These are phyloP conservation scores for Eonycteris spelaea DNA, from an alignment of 2,113 vertebrate genomes.

Conservation along the genomic window DNA sequence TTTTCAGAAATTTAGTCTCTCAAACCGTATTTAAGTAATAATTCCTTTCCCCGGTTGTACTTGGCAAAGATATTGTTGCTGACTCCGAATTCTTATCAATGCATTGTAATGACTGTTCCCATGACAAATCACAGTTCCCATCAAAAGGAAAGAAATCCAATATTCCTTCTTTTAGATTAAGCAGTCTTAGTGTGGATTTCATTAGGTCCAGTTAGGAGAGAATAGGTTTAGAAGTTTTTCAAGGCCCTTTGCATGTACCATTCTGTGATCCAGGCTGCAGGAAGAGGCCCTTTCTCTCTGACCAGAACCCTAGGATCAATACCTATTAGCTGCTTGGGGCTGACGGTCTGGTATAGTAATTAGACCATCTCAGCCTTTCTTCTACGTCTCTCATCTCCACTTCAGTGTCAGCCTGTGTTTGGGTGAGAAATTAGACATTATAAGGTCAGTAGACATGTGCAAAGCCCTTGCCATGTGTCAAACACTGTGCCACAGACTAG, in stretches of 20 bases:
- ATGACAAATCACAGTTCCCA: neutral
- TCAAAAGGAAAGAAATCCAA: conserved; percentile 29
- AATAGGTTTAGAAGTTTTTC: neutral
- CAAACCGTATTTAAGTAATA: conserved; percentile 20
- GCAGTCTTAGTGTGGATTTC: neutral
- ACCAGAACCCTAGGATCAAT: neutral
- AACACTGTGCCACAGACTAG: neutral
- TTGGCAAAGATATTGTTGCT: neutral
- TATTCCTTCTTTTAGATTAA: conserved; percentile 9
- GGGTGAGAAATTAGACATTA: neutral
- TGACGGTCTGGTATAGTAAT: neutral
- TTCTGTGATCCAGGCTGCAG: conserved; percentile 5
- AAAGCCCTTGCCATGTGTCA: neutral
- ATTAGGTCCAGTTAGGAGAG: neutral
- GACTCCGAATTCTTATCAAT: neutral
- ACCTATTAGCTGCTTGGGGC: neutral
- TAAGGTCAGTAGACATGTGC: neutral
- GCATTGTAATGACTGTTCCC: neutral
- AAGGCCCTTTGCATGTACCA: neutral
- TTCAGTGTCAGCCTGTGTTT: neutral
- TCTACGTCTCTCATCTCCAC: neutral
- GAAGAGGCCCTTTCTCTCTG: neutral
- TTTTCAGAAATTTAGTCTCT: conserved; percentile 24
- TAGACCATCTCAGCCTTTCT: neutral
- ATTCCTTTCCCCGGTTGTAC: neutral